Evolutionary conservation across 2,797 vertebrate species (phyloP).

Genomic region (Acomys russatus): DNA sequence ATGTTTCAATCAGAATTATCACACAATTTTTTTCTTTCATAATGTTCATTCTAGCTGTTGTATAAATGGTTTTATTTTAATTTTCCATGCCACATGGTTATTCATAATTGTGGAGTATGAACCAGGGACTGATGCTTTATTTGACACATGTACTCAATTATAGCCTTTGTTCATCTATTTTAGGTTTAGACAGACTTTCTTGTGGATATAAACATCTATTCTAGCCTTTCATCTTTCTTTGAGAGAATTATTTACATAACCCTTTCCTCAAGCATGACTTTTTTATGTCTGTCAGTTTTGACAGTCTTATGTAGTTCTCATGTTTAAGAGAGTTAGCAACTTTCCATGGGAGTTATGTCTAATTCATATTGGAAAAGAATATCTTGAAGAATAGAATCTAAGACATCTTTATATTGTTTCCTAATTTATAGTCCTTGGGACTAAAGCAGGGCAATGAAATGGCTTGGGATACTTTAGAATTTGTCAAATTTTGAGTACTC

Average conservation of each 20-base stretch:
- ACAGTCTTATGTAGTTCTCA: conserved; percentile 4
- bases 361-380: neutral
- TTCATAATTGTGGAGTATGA: neutral
- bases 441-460: neutral
- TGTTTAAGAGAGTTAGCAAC: neutral
- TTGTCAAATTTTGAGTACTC: neutral
- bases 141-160: neutral
- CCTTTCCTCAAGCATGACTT: conserved; percentile 12
- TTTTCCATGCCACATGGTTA: neutral
- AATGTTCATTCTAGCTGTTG: neutral
- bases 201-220: conserved; percentile 4
- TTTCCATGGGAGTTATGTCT: neutral
- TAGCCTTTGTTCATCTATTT: conserved; percentile 3
- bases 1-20: neutral
- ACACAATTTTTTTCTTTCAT: neutral
- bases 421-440: neutral
- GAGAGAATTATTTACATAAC: neutral
- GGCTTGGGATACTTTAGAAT: neutral
- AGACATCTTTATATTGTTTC: neutral
- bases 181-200: conserved; percentile 2
- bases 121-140: neutral
- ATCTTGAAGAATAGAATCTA: neutral
- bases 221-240: conserved; percentile 26
- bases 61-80: neutral
- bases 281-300: neutral